Evolutionary conservation across 2,113 vertebrate species (phyloP).

Genomic region (Trematomus loennbergii): DNA sequence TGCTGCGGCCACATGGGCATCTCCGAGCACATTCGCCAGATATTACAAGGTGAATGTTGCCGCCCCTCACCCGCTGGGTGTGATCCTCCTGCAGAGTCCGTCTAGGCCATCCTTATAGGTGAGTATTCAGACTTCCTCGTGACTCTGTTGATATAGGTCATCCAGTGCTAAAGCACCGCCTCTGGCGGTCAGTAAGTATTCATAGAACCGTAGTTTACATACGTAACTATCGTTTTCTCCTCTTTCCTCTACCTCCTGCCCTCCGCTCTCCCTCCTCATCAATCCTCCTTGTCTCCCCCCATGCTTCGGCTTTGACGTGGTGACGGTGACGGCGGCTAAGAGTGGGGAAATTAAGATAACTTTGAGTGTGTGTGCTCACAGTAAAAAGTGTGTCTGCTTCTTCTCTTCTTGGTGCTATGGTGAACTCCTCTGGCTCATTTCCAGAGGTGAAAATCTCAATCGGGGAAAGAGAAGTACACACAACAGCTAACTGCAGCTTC

Average conservation of each 20-base stretch:
- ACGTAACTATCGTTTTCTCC: too few relatives aligned
- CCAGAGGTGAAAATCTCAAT: constrained; percentile 20
- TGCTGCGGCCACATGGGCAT: too few relatives aligned
- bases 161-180: too few relatives aligned
- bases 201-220: too few relatives aligned
- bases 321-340: constrained; percentile 13
- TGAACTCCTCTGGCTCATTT: constrained; percentile 25
- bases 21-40: too few relatives aligned
- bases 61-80: too few relatives aligned
- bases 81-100: too few relatives aligned
- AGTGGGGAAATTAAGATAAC: background rate
- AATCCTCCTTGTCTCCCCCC: constrained; percentile 55
- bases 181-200: too few relatives aligned
- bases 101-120: too few relatives aligned
- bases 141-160: too few relatives aligned
- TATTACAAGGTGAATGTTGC: too few relatives aligned
- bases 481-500: constrained; percentile 3
- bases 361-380: constrained; percentile 19
- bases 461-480: constrained; percentile 4
- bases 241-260: constrained; percentile 43
- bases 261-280: constrained; percentile 50
- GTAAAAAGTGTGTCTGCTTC: constrained; percentile 11
- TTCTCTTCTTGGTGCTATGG: constrained; percentile 11
- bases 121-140: too few relatives aligned
- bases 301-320: constrained; percentile 28